These are phyloP conservation scores for Numenius phaeopus DNA, from an alignment of 2,797 vertebrate species.

Conservation along the genomic window DNA sequence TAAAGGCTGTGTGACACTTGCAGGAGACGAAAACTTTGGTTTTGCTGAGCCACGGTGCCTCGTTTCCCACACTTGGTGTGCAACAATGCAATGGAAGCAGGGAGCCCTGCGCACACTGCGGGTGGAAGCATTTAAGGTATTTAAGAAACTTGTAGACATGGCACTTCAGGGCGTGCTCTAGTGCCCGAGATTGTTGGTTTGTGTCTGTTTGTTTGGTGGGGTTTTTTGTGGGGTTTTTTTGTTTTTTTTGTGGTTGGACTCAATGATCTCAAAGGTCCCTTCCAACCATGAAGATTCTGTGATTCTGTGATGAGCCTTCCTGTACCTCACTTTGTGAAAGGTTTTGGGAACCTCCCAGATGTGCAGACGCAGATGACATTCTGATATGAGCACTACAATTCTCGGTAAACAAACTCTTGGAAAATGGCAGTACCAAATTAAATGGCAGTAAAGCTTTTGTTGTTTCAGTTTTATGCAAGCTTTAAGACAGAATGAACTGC, in stretches of 20 bases:
- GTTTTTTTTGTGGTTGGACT: too few species aligned
- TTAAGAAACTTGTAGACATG: too few species aligned
- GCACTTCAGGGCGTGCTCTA: too few species aligned
- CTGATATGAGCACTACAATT: neutral
- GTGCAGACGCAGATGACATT: neutral
- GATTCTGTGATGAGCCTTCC: neutral
- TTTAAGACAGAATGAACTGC: conserved; percentile 46
- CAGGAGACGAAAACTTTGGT: neutral
- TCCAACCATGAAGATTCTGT: too few species aligned
- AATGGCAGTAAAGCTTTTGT: conserved; percentile 38
- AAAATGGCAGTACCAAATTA: conserved; percentile 41
- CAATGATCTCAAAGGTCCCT: too few species aligned
- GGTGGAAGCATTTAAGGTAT: neutral
- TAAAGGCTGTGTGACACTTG: neutral
- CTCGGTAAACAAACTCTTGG: conserved; percentile 25
- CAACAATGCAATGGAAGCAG: neutral
- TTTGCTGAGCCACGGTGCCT: neutral
- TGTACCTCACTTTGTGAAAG: neutral
- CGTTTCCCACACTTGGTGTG: rapidly evolving
- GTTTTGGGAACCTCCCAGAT: neutral
- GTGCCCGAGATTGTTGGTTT: too few species aligned
- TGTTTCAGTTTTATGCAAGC: conserved; percentile 35
- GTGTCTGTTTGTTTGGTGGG: too few species aligned
- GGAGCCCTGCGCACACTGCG: neutral
- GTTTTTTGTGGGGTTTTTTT: too few species aligned